Conservation (phyloP, 2,888 invertebrate genomes). For the Ornithoptera priamus region DNA sequence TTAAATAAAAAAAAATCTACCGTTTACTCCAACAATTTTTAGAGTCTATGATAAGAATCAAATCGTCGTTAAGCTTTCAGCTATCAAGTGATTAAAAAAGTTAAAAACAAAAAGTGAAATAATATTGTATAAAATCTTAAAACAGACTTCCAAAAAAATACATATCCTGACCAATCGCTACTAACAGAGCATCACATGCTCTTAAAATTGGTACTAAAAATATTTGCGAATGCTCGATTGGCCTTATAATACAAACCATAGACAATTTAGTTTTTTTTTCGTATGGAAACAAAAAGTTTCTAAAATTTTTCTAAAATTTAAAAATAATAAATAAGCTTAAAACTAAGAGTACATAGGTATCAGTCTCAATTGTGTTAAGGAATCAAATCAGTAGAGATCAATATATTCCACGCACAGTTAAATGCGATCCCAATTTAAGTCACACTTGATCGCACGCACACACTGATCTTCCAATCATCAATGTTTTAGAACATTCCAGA, state of each 20-base stretch:
- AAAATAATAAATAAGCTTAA: too few species aligned
- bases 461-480: too few species aligned
- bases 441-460: too few species aligned
- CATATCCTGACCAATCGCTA: constrained; percentile 10
- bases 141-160: constrained; percentile 37
- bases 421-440: too few species aligned
- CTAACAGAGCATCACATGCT: constrained; percentile 21
- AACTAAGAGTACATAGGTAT: constrained; percentile 5
- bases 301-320: too few species aligned
- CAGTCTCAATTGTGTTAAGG: constrained; percentile 18
- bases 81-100: constrained; percentile 60
- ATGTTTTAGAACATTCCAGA: too few species aligned
- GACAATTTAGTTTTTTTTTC: too few species aligned
- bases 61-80: constrained; percentile 72
- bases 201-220: not conserved
- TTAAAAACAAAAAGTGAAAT: constrained; percentile 49
- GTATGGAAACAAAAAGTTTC: too few species aligned
- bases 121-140: constrained; percentile 51
- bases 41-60: constrained; percentile 53
- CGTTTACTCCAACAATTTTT: constrained; percentile 76
- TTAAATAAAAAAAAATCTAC: constrained; percentile 40
- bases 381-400: constrained; percentile 16
- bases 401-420: not conserved
- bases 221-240: too few species aligned
- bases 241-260: too few species aligned